These are phyloP conservation scores for Triplophysa tibetana DNA, from an alignment of 2,113 vertebrate species.

Conservation along the genomic window DNA sequence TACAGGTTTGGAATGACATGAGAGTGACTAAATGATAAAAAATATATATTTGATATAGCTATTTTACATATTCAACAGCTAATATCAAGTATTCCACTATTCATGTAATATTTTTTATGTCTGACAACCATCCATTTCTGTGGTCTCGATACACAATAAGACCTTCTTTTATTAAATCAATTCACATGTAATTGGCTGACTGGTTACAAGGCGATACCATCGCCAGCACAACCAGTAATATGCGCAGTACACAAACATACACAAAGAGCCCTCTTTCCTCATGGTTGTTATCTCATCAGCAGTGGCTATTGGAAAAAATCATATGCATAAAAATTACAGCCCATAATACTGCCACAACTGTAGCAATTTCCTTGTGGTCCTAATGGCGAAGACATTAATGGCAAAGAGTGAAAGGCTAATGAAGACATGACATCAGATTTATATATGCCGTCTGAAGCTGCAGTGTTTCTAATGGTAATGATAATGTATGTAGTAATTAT, in stretches of 20 bases:
- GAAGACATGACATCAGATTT: conserved; percentile 12
- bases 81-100: too few species aligned
- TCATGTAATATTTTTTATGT: too few species aligned
- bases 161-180: too few species aligned
- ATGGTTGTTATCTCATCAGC: not conserved
- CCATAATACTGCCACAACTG: not conserved
- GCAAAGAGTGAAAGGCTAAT: not conserved
- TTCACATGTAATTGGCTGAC: too few species aligned
- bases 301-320: conserved; percentile 23
- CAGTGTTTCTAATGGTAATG: conserved; percentile 18
- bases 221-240: not conserved
- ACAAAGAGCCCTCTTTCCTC: not conserved
- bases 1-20: too few species aligned
- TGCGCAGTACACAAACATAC: not conserved
- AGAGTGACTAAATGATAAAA: too few species aligned
- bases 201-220: not conserved
- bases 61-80: too few species aligned
- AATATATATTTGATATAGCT: too few species aligned
- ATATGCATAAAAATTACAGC: not conserved
- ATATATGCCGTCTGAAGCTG: not conserved
- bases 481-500: conserved; percentile 35
- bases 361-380: not conserved
- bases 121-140: too few species aligned
- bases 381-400: conserved; percentile 18
- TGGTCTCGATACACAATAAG: too few species aligned